phyloP scores from a whole-genome alignment of 2,113 vertebrate genomes.

The Mustelus asterias region DNA sequence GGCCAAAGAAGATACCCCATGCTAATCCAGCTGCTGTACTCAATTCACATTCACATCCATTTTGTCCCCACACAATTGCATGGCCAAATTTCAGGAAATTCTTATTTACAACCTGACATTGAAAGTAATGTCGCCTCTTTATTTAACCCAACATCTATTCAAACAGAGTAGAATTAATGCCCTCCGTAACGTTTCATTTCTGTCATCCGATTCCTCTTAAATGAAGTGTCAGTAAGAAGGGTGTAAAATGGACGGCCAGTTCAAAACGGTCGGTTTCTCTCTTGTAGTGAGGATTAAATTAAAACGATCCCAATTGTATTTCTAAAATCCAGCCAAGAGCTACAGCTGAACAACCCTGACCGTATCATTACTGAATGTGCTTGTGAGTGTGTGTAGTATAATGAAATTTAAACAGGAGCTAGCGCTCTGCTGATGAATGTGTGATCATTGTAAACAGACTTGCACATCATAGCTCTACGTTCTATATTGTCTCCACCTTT shows the following conservation, averaged over 20 bases:
- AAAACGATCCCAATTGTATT: not conserved
- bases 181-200: not conserved
- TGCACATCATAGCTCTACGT: not conserved
- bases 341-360: not conserved
- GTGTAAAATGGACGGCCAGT: not conserved
- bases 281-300: not conserved
- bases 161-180: not conserved
- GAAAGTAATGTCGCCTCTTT: not conserved
- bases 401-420: not conserved
- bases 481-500: not conserved
- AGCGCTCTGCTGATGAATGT: not conserved
- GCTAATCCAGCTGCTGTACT: not conserved
- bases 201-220: not conserved
- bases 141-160: not conserved
- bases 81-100: not conserved
- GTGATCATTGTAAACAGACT: not conserved
- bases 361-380: not conserved
- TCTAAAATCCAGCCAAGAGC: not conserved
- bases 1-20: not conserved
- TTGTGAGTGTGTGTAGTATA: not conserved
- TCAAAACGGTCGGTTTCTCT: not conserved
- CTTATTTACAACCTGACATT: not conserved
- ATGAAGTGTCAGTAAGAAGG: not conserved
- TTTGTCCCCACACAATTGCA: not conserved
- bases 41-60: not conserved